Evolutionary conservation across 2,888 invertebrate genomes (phyloP), one percentile per base, ranked within the genome.

Genomic region (Polyploca ridens): DNA sequence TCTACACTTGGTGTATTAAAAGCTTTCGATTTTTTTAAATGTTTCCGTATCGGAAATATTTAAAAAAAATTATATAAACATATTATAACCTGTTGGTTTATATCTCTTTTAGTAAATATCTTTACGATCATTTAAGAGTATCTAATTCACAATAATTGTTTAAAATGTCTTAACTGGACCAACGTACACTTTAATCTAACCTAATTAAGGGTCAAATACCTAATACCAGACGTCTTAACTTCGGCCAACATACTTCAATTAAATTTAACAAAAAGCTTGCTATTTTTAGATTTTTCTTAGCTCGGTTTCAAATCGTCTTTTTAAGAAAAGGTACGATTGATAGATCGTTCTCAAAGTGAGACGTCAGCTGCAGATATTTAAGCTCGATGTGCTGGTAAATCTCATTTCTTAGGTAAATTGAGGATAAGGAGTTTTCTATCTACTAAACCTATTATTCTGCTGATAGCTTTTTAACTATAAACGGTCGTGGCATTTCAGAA

Each of bases 281-380:
- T 54, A 54, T 54, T 54, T 8, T 16, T 54, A 19, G 16, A 46
- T n/a, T 46, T 41, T 13, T 11, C 13, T 13, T 41, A 13, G 13
- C 5, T 13, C 41, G 41, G 3, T 41, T 41, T 41, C 13, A 41
- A 41, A 41, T 13, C 41, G 2, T 41, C 41, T 41, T 41, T 41
- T 54, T 19, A 16, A 54, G 54, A 54, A 54, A 54, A 10, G 54
- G 54, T 16, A 19, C 10, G 5, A n/a, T 54, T 54, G 54, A 54
- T 54, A 19, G 19, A 54, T 54, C 54, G 54, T 16, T 19, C 19
- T 54, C 3, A 16, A 16, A 49, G 19, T 54, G 54, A 19, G 19
- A 49, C 49, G 49, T 54, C 54, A 19, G 54, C 54, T 16, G 11
- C 54, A 54, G 54, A 54, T 54, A 54, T 54, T 54, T 54, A 10